Base-by-base conservation (phyloP, 2,113 vertebrate genomes). In the Electrona antarctica region DNA sequence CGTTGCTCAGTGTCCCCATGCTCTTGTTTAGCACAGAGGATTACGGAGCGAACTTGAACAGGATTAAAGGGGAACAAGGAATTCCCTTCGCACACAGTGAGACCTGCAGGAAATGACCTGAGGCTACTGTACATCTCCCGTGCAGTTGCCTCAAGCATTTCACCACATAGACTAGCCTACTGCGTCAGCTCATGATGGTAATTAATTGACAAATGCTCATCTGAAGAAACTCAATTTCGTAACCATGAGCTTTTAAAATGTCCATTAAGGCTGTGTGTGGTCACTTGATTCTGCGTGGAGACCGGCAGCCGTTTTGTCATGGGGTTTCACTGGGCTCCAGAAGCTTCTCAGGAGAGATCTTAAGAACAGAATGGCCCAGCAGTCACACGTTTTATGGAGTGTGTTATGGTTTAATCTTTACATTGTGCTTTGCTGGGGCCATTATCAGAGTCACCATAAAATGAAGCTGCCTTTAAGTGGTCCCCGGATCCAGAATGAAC, bases 11-110 rank as follows among this genome's bases (percentile, higher is more conserved):
- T 62, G 71, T 83, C 75, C 69, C 60, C 71, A 54, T 70, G 73
- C 75, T 80, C 72, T 78, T 70, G 66, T 73, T 84, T 73, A 77
- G 85, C 83, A 82, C 58, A 47, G 71, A 29, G 83, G 87, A 90
- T 92, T 91, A 90, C 71, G 45, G 49, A 74, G 77, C 72, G 85
- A 84, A 84, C 63, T 87, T 83, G 74, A 80, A 80, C 75, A 9
- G 87, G 85, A 89, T 91, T 90, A 91, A 50, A 60, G 41, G 71
- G 71, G 73, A 62, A 76, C 68, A 77, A 87, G 71, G 80, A 85
- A 83, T 85, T 78, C 74, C 73, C 55, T 85, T 79, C 80, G 80
- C 78, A 70, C 67, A 64, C n/a, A n/a, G 61, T 59, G 49, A 79
- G 73, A 74, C 68, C 62, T 21, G 21, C 21, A 57, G 62, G 69